Conservation (phyloP, 2,888 invertebrate species). For the Drosophila mettleri region DNA sequence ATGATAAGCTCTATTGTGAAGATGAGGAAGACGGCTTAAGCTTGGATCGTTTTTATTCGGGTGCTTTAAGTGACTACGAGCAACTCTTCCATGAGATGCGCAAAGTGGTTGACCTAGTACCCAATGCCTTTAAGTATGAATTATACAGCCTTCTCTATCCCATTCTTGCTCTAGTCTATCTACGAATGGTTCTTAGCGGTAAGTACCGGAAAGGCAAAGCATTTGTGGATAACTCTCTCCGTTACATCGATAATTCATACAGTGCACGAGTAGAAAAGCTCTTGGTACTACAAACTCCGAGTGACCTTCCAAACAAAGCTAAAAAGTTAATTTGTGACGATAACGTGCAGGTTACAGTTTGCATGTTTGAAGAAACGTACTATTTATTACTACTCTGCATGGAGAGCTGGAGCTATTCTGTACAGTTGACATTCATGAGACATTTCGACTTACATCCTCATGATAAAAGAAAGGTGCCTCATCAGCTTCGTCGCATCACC, state of each 20-base stretch:
- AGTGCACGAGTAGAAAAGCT: slow-evolving; percentile 45
- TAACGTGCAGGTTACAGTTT: slow-evolving; percentile 26
- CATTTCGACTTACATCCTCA: slow-evolving; percentile 34
- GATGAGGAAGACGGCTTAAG: background rate
- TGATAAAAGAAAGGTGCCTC: background rate
- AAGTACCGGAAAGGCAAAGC: slow-evolving; percentile 25
- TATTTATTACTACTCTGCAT: background rate
- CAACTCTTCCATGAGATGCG: slow-evolving; percentile 28
- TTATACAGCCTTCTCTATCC: slow-evolving; percentile 54
- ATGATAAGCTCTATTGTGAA: background rate
- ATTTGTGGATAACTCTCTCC: slow-evolving; percentile 21
- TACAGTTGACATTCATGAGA: slow-evolving; percentile 25
- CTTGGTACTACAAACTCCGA: slow-evolving; percentile 8
- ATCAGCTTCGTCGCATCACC: slow-evolving; percentile 20
- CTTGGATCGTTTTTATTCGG: background rate
- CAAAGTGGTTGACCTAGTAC: background rate
- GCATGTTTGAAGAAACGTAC: slow-evolving; percentile 26
- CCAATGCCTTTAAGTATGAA: slow-evolving; percentile 48
- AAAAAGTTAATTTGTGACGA: slow-evolving; percentile 40
- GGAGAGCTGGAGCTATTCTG: slow-evolving; percentile 24
- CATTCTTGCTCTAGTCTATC: slow-evolving; percentile 39
- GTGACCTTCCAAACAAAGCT: slow-evolving; percentile 41
- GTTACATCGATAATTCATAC: slow-evolving; percentile 44
- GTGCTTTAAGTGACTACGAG: slow-evolving; percentile 34
- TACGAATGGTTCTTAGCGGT: slow-evolving; percentile 39